phyloP scores from a whole-genome alignment of 2,113 vertebrate genomes.

The human region GRCh38 chr14:104120501-104121000 shows the following conservation, averaged over 20 bases:
- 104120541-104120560: neutral
- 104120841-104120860: neutral
- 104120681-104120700: accelerated
- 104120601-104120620: neutral
- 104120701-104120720: neutral
- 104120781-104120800: neutral
- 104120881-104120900: neutral
- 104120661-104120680: neutral
- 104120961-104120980: neutral
- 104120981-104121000: neutral
- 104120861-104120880: neutral
- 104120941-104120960: neutral
- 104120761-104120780: neutral
- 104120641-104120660: neutral
- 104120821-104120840: neutral
- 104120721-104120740: accelerated
- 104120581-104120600: neutral
- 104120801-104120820: neutral
- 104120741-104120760: neutral
- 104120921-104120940: neutral
- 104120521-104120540: neutral
- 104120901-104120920: neutral
- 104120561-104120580: no score
- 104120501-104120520: neutral
- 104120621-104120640: neutral